phyloP scores from a whole-genome alignment of 2,888 invertebrate species.

The Ommatoiulus sabulosus region DNA sequence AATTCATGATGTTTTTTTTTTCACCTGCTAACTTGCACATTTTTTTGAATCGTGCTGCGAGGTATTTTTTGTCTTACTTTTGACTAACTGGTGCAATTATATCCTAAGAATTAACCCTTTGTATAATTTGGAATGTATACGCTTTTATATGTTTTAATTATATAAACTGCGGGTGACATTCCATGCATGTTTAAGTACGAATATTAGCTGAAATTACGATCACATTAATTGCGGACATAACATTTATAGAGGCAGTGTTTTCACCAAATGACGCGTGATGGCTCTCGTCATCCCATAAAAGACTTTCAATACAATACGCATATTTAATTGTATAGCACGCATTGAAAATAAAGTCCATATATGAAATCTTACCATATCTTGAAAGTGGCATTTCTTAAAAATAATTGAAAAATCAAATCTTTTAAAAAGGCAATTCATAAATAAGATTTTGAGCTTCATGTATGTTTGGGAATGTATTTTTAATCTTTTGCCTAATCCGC shows the following conservation, averaged over 20 bases:
- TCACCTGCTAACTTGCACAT: not conserved
- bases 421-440: no score
- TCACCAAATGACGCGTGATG: no score
- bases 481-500: not conserved
- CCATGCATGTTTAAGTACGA: not conserved
- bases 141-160: not conserved
- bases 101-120: not conserved
- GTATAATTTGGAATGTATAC: not conserved
- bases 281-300: no score
- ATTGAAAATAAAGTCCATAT: no score
- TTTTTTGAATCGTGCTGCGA: not conserved
- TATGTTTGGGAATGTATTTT: not conserved
- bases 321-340: no score
- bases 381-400: no score
- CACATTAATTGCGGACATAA: no score
- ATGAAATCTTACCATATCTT: no score
- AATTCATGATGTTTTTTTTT: constrained; percentile 5
- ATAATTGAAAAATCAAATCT: no score
- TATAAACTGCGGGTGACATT: not conserved
- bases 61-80: not conserved
- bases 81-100: not conserved
- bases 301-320: no score
- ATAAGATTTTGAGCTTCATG: no score
- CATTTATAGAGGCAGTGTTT: not conserved
- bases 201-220: not conserved